These are phyloP conservation scores for Adelosebastes latens DNA, from an alignment of 2,797 vertebrate species.

Conservation along the genomic window DNA sequence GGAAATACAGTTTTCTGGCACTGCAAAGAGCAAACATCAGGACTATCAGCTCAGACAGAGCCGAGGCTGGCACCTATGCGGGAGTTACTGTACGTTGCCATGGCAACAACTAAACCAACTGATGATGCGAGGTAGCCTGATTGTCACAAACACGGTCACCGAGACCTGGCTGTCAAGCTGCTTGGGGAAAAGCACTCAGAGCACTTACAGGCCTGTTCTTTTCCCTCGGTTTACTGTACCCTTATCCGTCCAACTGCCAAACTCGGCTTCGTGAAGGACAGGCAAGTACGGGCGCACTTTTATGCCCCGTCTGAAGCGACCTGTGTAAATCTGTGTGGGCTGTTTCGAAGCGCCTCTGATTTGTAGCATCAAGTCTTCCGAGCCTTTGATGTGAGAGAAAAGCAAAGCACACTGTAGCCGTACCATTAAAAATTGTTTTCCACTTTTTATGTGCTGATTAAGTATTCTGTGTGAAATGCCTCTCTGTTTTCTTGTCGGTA, in stretches of 20 bases:
- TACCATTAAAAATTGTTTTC: conserved; percentile 59
- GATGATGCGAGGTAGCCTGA: conserved; percentile 71
- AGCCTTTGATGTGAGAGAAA: conserved; percentile 63
- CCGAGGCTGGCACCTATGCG: conserved; percentile 45
- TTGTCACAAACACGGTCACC: conserved; percentile 79
- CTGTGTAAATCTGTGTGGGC: conserved; percentile 62
- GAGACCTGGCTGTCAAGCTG: conserved; percentile 77
- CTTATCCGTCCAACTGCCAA: conserved; percentile 58
- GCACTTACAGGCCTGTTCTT: conserved; percentile 64
- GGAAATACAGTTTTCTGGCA: conserved; percentile 64
- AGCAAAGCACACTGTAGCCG: conserved; percentile 8
- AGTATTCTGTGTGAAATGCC: conserved; percentile 60
- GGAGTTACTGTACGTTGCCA: conserved; percentile 76
- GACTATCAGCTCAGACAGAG: conserved; percentile 66
- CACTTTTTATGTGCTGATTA: conserved; percentile 64
- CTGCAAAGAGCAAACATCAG: conserved; percentile 69
- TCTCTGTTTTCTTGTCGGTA: conserved; percentile 55
- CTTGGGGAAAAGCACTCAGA: conserved; percentile 70
- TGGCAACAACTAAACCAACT: conserved; percentile 77
- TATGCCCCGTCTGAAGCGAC: conserved; percentile 44
- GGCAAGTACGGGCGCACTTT: conserved; percentile 25
- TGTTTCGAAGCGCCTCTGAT: conserved; percentile 49
- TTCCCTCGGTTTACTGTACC: conserved; percentile 54
- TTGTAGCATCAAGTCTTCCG: conserved; percentile 51
- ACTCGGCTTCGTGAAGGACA: conserved; percentile 48